Evolutionary conservation across 1,140 invertebrate genomes (phyloP).

Genomic region (Drosophila burlai): DNA sequence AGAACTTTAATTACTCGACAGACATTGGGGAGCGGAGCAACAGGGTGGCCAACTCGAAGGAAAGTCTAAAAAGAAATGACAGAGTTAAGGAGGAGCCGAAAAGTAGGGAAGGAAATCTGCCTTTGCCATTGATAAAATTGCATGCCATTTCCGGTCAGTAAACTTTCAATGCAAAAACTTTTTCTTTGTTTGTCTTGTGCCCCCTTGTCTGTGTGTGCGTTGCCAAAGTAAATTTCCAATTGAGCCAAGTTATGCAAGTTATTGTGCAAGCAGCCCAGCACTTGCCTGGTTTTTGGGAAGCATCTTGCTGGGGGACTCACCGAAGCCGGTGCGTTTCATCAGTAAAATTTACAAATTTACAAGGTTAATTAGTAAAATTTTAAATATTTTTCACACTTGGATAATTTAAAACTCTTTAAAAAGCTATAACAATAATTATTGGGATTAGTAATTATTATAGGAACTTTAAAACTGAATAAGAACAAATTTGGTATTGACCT

Average conservation of each 20-base stretch:
- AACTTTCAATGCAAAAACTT: constrained; percentile 70
- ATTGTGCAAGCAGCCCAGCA: constrained; percentile 19
- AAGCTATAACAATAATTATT: too few species aligned
- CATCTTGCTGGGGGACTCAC: background rate
- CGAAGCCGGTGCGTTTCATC: constrained; percentile 8
- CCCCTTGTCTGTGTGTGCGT: constrained; percentile 16
- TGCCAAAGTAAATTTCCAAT: constrained; percentile 53
- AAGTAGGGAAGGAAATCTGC: constrained; percentile 9
- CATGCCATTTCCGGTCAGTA: constrained; percentile 80
- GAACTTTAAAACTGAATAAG: too few species aligned
- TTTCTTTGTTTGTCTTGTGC: constrained; percentile 15
- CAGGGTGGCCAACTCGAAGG: background rate
- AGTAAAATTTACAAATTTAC: background rate
- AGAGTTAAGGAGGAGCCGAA: background rate
- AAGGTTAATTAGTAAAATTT: background rate
- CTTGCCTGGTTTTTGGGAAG: background rate
- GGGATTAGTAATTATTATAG: too few species aligned
- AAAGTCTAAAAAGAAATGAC: background rate
- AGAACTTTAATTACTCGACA: constrained; percentile 70
- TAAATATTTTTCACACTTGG: background rate
- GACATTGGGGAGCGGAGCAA: constrained; percentile 28
- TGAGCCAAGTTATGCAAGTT: constrained; percentile 61
- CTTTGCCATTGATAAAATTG: constrained; percentile 71
- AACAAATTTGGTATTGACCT: too few species aligned
- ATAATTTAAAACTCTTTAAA: too few species aligned